These are phyloP conservation scores for Chalcis sispes DNA, from an alignment of 2,888 invertebrate genomes.

Conservation along the genomic window DNA sequence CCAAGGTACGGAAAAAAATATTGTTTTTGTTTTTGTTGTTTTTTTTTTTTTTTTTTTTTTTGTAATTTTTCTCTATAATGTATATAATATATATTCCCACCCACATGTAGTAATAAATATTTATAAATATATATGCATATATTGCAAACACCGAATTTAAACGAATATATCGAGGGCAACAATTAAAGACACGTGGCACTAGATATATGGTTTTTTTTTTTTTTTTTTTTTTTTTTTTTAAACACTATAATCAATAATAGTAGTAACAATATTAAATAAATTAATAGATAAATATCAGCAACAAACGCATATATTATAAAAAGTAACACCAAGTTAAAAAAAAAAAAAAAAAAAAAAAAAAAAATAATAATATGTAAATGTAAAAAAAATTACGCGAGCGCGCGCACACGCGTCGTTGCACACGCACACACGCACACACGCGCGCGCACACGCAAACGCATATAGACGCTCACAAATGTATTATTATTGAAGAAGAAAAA, in stretches of 20 bases:
- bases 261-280: conserved; percentile 25
- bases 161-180: conserved; percentile 22
- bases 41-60: not conserved
- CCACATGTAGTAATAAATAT: conserved; percentile 20
- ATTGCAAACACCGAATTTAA: conserved; percentile 30
- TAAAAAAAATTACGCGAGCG: conserved; percentile 36
- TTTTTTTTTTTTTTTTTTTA: too few species aligned
- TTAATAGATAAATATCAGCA: conserved; percentile 21
- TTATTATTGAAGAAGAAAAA: conserved; percentile 17
- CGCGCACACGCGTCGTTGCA: conserved; percentile 16
- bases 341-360: conserved; percentile 1
- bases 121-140: conserved; percentile 28
- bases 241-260: conserved; percentile 21
- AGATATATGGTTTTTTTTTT: not conserved
- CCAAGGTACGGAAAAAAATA: conserved; percentile 6
- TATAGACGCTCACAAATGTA: conserved; percentile 2
- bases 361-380: conserved; percentile 16
- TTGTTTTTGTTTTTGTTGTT: conserved; percentile 13
- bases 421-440: conserved; percentile 9
- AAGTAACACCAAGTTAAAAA: conserved; percentile 29
- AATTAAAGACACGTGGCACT: conserved; percentile 16
- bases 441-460: conserved; percentile 13
- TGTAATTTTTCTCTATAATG: not conserved
- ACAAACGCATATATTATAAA: conserved; percentile 36
- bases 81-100: conserved; percentile 15